Evolutionary conservation across 2,888 invertebrate species (phyloP).

Genomic region (Trissolcus japonicus): DNA sequence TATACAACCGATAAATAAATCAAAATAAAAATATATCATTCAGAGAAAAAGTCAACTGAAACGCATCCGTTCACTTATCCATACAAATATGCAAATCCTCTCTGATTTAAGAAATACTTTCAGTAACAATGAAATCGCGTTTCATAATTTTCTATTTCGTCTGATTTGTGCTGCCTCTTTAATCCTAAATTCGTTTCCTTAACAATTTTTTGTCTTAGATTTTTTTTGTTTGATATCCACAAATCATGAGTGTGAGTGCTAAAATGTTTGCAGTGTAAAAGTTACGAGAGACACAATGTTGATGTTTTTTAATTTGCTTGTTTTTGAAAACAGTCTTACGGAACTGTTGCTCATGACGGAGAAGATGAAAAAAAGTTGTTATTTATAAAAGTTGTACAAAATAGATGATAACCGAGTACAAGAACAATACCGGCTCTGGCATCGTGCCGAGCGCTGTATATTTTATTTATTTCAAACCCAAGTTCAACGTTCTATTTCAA

Average conservation of each 20-base stretch:
- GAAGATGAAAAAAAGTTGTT: too few relatives aligned
- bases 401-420: constrained; percentile 37
- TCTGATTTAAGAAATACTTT: too few relatives aligned
- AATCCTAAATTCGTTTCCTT: constrained; percentile 1
- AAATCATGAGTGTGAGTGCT: not conserved
- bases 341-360: too few relatives aligned
- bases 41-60: too few relatives aligned
- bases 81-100: too few relatives aligned
- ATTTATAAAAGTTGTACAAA: constrained; percentile 10
- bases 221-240: not conserved
- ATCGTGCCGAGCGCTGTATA: constrained; percentile 28
- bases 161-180: not conserved
- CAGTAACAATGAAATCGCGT: too few relatives aligned
- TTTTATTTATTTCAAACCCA: not conserved
- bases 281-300: constrained; percentile 34
- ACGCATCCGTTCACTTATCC: too few relatives aligned
- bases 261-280: constrained; percentile 5
- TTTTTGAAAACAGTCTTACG: not conserved
- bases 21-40: not conserved
- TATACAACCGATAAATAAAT: constrained; percentile 15
- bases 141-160: constrained; percentile 2
- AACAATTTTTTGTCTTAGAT: not conserved
- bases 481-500: constrained; percentile 35
- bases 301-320: constrained; percentile 21
- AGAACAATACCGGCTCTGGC: constrained; percentile 10